Conservation (phyloP, 1,140 invertebrate genomes). For the Bursaphelenchus mucronatus region DNA sequence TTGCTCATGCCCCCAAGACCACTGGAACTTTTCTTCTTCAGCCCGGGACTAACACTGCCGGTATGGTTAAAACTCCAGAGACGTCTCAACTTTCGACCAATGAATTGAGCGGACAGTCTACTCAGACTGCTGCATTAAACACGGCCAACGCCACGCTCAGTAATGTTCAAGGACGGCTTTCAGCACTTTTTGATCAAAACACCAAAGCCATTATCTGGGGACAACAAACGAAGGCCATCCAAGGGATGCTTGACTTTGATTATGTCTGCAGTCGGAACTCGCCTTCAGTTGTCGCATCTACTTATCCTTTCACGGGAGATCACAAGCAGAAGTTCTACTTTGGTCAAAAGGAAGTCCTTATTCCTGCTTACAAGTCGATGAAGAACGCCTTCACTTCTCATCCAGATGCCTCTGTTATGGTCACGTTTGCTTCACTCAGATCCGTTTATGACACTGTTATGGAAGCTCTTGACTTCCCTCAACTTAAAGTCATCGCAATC, state of each 20-base stretch:
- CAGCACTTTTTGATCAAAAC: conserved; percentile 71
- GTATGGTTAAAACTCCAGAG: conserved; percentile 6
- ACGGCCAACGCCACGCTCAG: neutral
- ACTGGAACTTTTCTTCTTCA: conserved; percentile 91
- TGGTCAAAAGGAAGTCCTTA: conserved; percentile 94
- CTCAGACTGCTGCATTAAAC: neutral
- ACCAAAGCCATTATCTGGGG: conserved; percentile 97
- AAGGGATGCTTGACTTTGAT: conserved; percentile 93
- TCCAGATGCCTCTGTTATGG: conserved; percentile 86
- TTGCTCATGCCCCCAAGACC: conserved; percentile 69
- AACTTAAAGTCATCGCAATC: conserved; percentile 91
- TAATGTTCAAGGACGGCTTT: conserved; percentile 18
- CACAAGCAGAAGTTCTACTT: conserved; percentile 99
- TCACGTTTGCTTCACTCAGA: conserved; percentile 96
- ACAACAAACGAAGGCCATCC: conserved; percentile 93
- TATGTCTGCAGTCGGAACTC: conserved; percentile 87
- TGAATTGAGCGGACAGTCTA: neutral
- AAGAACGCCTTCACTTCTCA: conserved; percentile 91
- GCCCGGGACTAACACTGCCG: conserved; percentile 67
- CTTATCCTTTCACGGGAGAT: conserved; percentile 97
- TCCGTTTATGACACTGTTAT: conserved; percentile 95
- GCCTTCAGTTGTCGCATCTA: conserved; percentile 80
- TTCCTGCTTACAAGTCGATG: conserved; percentile 96
- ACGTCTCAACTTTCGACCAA: conserved; percentile 1
- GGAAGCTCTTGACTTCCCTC: conserved; percentile 83